Base-by-base conservation (phyloP, 2,888 invertebrate genomes). In the Cosmorhoe ocellata region DNA sequence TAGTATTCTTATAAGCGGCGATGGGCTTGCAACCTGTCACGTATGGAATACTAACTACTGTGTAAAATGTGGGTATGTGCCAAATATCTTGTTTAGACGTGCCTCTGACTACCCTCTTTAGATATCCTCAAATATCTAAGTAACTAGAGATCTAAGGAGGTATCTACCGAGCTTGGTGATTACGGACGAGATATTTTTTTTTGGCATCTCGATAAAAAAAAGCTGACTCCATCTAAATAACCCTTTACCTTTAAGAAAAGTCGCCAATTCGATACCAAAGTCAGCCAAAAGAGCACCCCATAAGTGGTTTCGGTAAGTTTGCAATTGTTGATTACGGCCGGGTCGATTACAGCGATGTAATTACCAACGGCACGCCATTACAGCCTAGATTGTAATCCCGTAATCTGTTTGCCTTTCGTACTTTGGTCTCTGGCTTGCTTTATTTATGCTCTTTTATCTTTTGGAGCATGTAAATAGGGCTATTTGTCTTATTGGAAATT, bases 291-390 rank as follows among this genome's bases (percentile, higher is more conserved):
- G 71, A 71, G 67, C 68, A 69, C 64, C 67, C 70, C 58, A 63
- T 63, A 75, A 71, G 76, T 70, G 72, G 66, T 67, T 70, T 69
- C 61, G 61, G 68, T 70, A 67, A 76, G 67, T 77, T 77, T 68
- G 68, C 72, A 68, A 71, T 76, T 71, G 75, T 71, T 74, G 69
- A 67, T 72, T 65, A 66, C 63, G 58, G 61, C 58, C 49, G 64
- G 59, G 61, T 72, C 69, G 63, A 70, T 71, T 71, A 69, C 67
- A 52, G 54, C 28, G 39, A 48, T 48, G 56, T 61, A 63, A 64
- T 63, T 63, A 56, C 59, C 54, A 34, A 34, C 56, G 49, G 54
- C 58, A 60, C 64, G 57, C 60, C 56, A 62, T 59, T 58, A 58
- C 51, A 51, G 52, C 50, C 43, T 57, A 58, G 66, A 65, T 67